phyloP scores from a whole-genome alignment of 2,888 invertebrate genomes.

The Endotricha flammealis region DNA sequence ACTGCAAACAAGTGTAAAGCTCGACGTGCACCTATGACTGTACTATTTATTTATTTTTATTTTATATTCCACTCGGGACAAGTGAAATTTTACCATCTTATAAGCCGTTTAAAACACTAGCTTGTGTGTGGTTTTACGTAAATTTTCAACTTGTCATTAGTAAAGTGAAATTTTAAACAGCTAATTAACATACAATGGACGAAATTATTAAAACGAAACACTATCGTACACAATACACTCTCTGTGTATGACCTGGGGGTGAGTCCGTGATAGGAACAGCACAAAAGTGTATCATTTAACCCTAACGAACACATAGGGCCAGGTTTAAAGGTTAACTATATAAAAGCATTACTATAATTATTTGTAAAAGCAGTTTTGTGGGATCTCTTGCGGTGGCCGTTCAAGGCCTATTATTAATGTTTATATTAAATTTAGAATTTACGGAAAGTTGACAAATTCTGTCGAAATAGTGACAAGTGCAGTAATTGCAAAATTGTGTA shows the following conservation, averaged over 20 bases:
- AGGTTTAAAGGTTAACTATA: conserved; percentile 52
- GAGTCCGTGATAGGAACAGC: conserved; percentile 41
- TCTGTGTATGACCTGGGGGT: conserved; percentile 49
- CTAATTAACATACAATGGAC: conserved; percentile 12
- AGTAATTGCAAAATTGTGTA: too few species aligned
- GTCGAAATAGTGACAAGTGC: too few species aligned
- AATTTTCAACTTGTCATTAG: conserved; percentile 9
- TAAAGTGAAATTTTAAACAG: conserved; percentile 5
- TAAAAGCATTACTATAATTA: conserved; percentile 52
- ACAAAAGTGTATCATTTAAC: conserved; percentile 70
- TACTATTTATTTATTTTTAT: too few species aligned
- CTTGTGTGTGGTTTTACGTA: too few species aligned
- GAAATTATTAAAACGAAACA: conserved; percentile 8
- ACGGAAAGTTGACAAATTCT: too few species aligned
- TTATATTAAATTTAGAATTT: too few species aligned
- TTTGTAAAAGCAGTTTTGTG: conserved; percentile 43
- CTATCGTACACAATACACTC: conserved; percentile 51
- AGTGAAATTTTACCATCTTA: too few species aligned
- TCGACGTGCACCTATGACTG: too few species aligned
- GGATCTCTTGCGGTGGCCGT: conserved; percentile 28
- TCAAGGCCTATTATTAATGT: conserved; percentile 29
- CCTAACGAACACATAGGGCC: conserved; percentile 62
- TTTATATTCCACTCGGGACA: too few species aligned
- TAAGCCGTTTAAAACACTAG: too few species aligned
- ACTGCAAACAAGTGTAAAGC: too few species aligned